Evolutionary conservation across 37 sponge, comb jelly and placozoan genomes (phyloP).

Genomic region (Sycon ciliatum): DNA sequence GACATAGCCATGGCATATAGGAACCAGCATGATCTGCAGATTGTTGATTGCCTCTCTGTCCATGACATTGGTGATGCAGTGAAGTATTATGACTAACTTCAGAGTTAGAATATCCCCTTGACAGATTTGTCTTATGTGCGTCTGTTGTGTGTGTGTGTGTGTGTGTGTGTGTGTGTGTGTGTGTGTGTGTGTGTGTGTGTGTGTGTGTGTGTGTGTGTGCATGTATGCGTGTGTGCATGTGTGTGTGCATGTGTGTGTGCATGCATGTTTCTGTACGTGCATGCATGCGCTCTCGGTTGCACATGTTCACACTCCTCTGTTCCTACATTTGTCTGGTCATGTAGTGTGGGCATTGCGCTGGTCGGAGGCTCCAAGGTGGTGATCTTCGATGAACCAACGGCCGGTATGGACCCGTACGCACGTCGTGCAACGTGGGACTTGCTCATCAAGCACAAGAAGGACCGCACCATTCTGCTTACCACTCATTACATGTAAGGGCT

Average conservation of each 20-base stretch:
- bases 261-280: not conserved
- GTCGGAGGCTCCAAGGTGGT: conserved; percentile 54
- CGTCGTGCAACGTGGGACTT: conserved; percentile 64
- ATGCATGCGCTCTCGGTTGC: too few species aligned
- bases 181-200: conserved; percentile 47
- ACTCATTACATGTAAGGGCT: conserved; percentile 53
- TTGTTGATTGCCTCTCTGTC: too few species aligned
- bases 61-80: too few species aligned
- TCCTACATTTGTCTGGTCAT: too few species aligned
- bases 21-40: too few species aligned
- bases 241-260: conserved; percentile 12
- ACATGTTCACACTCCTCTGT: too few species aligned
- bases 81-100: not conserved
- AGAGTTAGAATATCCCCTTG: not conserved
- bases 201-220: conserved; percentile 31
- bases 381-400: conserved; percentile 61
- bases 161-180: conserved; percentile 47
- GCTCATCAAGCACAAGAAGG: conserved; percentile 38
- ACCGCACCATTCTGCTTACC: conserved; percentile 54
- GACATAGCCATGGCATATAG: too few species aligned
- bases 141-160: conserved; percentile 38
- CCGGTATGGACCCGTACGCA: conserved; percentile 69
- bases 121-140: not conserved
- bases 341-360: conserved; percentile 58
- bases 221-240: not conserved